Base-by-base conservation (phyloP, 2,113 vertebrate genomes). In the Anguilla japonica region DNA sequence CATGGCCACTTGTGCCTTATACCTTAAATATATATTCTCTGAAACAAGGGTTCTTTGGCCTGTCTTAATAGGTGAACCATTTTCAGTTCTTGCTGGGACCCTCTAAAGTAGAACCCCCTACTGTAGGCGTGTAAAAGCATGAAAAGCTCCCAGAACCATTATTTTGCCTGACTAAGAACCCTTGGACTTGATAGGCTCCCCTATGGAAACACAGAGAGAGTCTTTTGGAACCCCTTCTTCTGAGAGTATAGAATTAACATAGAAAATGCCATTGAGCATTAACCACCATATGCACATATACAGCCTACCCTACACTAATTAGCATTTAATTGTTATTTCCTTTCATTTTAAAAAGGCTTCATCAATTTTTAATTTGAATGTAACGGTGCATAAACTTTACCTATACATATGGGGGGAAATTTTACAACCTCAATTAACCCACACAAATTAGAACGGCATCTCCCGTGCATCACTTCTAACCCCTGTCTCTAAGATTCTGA, bases 401-500 rank as follows among this genome's bases (percentile, higher is more conserved):
- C 94, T 94, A 94, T 95, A 94, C 94, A 94, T 95, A 91, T 88
- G 93, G 90, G 95, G 94, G 93, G 93, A 92, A 92, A 95, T 95
- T 95, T 9, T 94, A 95, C 93, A 94, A 96, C 95, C 95, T 94
- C 95, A 94, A 96, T 96, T 96, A 95, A 95, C 95, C 95, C 94
- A 91, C 89, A 92, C 95, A 94, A 95, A 96, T 95, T 93, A 95
- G 93, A 95, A 94, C 88, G 91, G 92, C 93, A 92, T 94, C 91
- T 92, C 92, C 90, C 89, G 0, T 13, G 26, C 71, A 94, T 93
- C 93, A 94, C 88, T 93, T 94, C 90, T 92, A 88, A 83, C 82
- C 86, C 91, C 60, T 63, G 91, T 89, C 86, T n/a, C n/a, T 26
- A 41, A 81, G 85, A 90, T 81, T 79, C 87, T 1, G 11, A 57